These are phyloP conservation scores for Paguma larvata DNA, from an alignment of 2,797 vertebrate genomes.

Conservation along the genomic window DNA sequence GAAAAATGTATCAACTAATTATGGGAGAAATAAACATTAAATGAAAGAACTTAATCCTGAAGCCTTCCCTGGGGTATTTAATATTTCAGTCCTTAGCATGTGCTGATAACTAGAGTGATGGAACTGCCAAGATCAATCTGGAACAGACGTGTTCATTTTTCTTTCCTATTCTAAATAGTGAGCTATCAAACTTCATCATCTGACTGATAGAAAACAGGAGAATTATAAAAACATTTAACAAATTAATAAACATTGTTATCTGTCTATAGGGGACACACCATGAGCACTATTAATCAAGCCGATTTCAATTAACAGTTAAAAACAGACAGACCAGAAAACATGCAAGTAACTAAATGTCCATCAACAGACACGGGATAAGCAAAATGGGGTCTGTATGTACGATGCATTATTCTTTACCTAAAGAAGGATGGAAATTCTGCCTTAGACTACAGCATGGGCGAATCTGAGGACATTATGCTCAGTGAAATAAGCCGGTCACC, in stretches of 20 bases:
- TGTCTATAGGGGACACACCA: neutral
- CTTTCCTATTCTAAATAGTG: neutral
- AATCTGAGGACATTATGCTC: neutral
- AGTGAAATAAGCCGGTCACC: neutral
- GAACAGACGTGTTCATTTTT: neutral
- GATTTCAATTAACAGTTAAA: neutral
- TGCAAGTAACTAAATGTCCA: neutral
- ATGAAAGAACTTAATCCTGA: neutral
- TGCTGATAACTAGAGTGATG: neutral
- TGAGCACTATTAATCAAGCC: neutral
- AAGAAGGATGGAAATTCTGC: neutral
- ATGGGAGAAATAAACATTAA: conserved; percentile 18
- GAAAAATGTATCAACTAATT: neutral
- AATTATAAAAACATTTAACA: neutral
- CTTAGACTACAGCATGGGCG: neutral
- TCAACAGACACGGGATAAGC: neutral
- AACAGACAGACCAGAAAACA: neutral
- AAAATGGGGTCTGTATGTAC: neutral
- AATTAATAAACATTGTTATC: neutral
- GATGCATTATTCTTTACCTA: neutral
- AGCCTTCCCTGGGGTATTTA: neutral
- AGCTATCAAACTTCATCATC: neutral
- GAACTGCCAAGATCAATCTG: neutral
- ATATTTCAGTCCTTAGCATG: neutral
- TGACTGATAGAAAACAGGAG: neutral